A percentile compares a stretch with the other conserved stretches of the same genome.
phyloP scores from a whole-genome alignment of 2,888 invertebrate species.

The Erebia epiphron region DNA sequence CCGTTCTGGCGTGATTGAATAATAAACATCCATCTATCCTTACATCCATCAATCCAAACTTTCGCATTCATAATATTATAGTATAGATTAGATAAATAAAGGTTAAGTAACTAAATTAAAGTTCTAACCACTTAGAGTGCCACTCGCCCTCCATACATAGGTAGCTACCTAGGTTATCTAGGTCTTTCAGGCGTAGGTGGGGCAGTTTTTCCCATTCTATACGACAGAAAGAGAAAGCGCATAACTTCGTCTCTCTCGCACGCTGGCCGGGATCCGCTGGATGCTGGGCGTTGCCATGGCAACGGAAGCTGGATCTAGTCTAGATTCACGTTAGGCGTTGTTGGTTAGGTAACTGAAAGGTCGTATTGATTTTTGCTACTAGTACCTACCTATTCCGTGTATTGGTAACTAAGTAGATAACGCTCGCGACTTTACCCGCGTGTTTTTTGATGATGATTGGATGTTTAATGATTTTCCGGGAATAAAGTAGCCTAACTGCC shows the following conservation, averaged over 20 bases:
- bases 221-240: constrained; percentile 26
- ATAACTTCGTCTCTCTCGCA: constrained; percentile 22
- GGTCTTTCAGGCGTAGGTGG: constrained; percentile 34
- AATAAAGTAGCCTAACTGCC: no score
- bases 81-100: no score
- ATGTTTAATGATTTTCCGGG: no score
- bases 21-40: no score
- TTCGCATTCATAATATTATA: no score
- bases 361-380: constrained; percentile 21
- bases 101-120: constrained; percentile 15
- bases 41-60: no score
- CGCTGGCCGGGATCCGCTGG: constrained; percentile 33
- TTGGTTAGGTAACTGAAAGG: constrained; percentile 14
- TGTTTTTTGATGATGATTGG: no score
- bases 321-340: constrained; percentile 17
- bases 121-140: constrained; percentile 5
- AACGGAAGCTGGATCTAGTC: constrained; percentile 42
- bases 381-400: background rate
- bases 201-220: constrained; percentile 32
- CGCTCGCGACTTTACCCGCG: no score
- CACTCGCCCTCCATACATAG: constrained; percentile 13
- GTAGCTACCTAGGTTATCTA: constrained; percentile 29
- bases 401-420: no score
- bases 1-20: no score
- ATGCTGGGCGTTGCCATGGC: constrained; percentile 49